Percentiles rank a stretch among this genome's conserved stretches.
These are phyloP conservation scores for Neodiprion fabricii DNA, from an alignment of 1,140 invertebrate genomes.

Conservation along the genomic window DNA sequence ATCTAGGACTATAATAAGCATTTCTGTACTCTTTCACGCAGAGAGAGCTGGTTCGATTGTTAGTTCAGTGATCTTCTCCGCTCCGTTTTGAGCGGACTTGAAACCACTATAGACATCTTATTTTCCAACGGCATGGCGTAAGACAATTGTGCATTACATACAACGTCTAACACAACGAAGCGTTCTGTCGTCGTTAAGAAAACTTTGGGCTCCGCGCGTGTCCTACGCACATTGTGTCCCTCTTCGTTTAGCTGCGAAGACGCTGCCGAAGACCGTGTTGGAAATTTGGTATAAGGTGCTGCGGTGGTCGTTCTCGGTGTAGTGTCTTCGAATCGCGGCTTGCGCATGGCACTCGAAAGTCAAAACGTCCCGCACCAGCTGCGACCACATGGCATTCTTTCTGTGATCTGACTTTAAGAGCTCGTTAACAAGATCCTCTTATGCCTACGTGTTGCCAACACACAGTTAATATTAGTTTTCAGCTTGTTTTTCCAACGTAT, in stretches of 20 bases:
- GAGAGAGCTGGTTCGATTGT: too few relatives aligned
- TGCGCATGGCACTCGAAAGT: neutral
- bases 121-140: too few relatives aligned
- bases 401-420: constrained; percentile 53
- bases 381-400: constrained; percentile 50
- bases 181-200: neutral
- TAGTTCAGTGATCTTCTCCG: too few relatives aligned
- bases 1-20: too few relatives aligned
- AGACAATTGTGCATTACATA: too few relatives aligned
- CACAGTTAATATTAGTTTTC: constrained; percentile 57
- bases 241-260: neutral
- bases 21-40: too few relatives aligned
- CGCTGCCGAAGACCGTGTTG: neutral
- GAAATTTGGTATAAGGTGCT: neutral
- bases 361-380: constrained; percentile 36
- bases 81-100: too few relatives aligned
- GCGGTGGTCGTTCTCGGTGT: constrained; percentile 1
- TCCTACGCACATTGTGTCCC: neutral
- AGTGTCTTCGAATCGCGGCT: neutral
- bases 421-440: constrained; percentile 54
- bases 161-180: too few relatives aligned
- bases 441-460: constrained; percentile 48
- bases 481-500: constrained; percentile 53
- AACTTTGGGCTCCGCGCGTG: neutral
- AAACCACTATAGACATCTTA: too few relatives aligned